Evolutionary conservation across 2,113 vertebrate species (phyloP).

Genomic region (Ploceus nigricollis): DNA sequence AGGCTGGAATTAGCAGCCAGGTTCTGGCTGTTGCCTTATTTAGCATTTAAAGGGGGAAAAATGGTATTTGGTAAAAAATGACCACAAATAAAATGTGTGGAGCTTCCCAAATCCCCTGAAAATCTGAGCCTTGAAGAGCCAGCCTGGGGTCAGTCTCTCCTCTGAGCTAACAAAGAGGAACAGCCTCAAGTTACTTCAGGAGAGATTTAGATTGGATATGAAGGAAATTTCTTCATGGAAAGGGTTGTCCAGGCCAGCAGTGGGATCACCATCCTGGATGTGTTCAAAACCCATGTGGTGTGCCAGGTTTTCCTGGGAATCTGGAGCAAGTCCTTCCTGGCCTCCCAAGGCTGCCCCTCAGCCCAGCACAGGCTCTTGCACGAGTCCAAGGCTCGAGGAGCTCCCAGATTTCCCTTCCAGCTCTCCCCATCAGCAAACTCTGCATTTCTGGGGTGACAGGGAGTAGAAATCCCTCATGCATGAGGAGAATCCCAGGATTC

Average conservation of each 20-base stretch:
- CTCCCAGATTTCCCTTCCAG: neutral
- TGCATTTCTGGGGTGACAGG: neutral
- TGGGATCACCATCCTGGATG: neutral
- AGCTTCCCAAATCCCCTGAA: neutral
- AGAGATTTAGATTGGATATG: neutral
- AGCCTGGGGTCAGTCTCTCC: neutral
- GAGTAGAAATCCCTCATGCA: neutral
- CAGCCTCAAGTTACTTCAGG: neutral
- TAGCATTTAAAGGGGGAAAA: neutral
- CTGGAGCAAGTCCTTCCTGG: neutral
- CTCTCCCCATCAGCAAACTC: neutral
- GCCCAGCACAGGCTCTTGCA: neutral
- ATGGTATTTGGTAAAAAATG: neutral
- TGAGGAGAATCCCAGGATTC: neutral
- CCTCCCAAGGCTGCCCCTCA: neutral
- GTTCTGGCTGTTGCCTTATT: neutral
- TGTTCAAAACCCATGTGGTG: neutral
- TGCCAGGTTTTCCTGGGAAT: neutral
- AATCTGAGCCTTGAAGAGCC: neutral
- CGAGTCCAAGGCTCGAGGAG: neutral
- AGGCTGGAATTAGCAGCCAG: neutral
- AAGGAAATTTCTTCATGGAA: neutral
- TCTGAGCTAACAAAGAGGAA: neutral
- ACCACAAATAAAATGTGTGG: neutral
- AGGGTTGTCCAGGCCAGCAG: neutral